These are phyloP conservation scores for Chlorospingus semifuscus DNA, from an alignment of 2,797 vertebrate genomes.

Conservation along the genomic window DNA sequence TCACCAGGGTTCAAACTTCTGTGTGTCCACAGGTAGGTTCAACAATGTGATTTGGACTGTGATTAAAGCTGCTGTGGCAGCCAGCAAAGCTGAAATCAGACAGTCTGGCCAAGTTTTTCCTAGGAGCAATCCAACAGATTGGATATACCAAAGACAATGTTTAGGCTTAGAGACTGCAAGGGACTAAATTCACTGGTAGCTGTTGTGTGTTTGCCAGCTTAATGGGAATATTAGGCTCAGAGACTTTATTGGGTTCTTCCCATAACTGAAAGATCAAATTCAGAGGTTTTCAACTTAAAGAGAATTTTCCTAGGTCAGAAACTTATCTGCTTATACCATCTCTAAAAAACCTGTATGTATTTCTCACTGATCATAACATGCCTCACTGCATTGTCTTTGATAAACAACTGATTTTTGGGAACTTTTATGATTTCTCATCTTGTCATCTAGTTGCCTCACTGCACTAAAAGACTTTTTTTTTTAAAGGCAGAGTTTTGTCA, in stretches of 20 bases:
- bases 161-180: background rate
- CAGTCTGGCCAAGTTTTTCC: background rate
- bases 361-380: background rate
- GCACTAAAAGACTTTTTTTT: background rate
- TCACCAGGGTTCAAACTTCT: fast-evolving
- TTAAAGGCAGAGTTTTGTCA: background rate
- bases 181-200: background rate
- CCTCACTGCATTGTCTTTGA: background rate
- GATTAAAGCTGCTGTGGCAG: background rate
- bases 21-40: background rate
- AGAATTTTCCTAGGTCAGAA: background rate
- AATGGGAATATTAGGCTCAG: background rate
- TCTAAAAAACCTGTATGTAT: background rate
- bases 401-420: background rate
- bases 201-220: background rate
- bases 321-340: background rate
- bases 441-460: background rate
- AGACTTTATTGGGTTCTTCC: background rate
- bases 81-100: background rate
- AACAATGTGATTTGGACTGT: background rate
- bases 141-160: background rate
- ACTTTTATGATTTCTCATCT: background rate
- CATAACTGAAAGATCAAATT: background rate
- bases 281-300: background rate
- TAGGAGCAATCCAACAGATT: background rate